Evolutionary conservation across 2,888 invertebrate species (phyloP).

Genomic region (Elgonia sp.): DNA sequence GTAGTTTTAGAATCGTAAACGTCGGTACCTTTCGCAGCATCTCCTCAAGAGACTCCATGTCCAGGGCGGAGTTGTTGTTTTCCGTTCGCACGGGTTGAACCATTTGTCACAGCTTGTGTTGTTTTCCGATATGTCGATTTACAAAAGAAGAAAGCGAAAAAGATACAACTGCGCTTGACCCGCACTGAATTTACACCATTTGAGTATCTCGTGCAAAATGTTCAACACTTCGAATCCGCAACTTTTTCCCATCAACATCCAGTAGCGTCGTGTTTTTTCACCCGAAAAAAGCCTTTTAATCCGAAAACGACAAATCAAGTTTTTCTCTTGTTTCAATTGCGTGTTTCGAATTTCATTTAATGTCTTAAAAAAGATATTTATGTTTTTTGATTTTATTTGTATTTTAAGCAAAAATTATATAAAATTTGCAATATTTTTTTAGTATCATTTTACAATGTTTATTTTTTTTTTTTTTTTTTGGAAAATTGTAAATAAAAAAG

Average conservation of each 20-base stretch:
- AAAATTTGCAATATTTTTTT: too few species aligned
- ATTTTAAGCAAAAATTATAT: too few species aligned
- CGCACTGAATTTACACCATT: conserved; percentile 66
- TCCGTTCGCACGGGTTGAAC: conserved; percentile 87
- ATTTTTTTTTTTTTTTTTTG: too few species aligned
- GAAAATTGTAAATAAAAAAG: too few species aligned
- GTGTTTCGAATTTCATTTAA: background rate
- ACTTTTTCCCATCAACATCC: conserved; percentile 62
- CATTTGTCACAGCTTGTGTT: conserved; percentile 83
- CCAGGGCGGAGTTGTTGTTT: too few species aligned
- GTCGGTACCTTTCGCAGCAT: too few species aligned
- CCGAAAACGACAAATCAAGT: conserved; percentile 14
- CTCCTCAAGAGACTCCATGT: too few species aligned
- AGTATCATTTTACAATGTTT: too few species aligned
- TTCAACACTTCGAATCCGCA: conserved; percentile 58
- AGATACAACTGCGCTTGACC: conserved; percentile 59
- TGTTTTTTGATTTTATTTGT: too few species aligned
- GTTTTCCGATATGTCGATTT: conserved; percentile 73
- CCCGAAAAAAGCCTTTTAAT: conserved; percentile 47
- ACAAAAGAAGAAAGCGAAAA: conserved; percentile 74
- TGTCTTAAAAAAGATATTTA: conserved; percentile 40
- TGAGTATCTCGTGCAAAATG: conserved; percentile 61
- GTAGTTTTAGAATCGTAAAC: too few species aligned
- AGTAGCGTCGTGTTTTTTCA: conserved; percentile 30
- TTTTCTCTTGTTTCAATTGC: background rate